Evolutionary conservation across 2,113 vertebrate genomes (phyloP).

Genomic region (Athene cunicularia): DNA sequence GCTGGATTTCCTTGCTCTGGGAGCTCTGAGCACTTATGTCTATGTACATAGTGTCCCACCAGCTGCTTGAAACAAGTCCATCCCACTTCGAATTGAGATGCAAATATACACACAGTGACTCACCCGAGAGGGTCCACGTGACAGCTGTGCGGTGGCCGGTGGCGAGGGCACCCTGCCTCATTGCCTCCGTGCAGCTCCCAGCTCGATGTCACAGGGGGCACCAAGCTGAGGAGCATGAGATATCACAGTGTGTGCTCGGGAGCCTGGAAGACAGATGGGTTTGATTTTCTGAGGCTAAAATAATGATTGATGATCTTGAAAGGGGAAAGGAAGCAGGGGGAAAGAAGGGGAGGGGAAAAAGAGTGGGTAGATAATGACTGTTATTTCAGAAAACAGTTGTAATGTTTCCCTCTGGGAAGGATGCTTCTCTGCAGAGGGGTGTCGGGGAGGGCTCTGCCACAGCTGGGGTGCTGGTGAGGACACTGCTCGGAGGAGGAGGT

Average conservation of each 20-base stretch:
- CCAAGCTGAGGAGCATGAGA: background rate
- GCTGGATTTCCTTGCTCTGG: background rate
- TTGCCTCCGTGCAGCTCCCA: background rate
- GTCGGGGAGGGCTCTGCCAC: background rate
- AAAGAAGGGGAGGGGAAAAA: background rate
- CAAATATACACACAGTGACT: accelerated
- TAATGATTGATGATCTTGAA: conserved; percentile 57
- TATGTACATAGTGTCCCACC: background rate
- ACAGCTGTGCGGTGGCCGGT: background rate
- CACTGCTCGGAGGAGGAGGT: background rate
- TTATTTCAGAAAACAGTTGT: conserved; percentile 23
- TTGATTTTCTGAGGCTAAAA: conserved; percentile 43
- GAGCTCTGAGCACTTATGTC: background rate
- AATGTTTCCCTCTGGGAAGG: background rate
- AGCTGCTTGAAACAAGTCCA: background rate
- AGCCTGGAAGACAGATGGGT: conserved; percentile 44
- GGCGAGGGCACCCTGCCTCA: background rate
- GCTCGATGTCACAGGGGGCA: too few relatives aligned
- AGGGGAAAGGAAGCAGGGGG: conserved; percentile 6
- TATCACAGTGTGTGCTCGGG: background rate
- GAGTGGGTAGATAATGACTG: conserved; percentile 30
- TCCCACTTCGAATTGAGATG: background rate
- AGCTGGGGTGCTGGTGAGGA: background rate
- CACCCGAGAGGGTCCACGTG: accelerated
- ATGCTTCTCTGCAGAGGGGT: background rate